Percentiles rank a stretch among this genome's conserved stretches.
Conservation (phyloP, 2,888 invertebrate species). For the Cheilosia variabilis region DNA sequence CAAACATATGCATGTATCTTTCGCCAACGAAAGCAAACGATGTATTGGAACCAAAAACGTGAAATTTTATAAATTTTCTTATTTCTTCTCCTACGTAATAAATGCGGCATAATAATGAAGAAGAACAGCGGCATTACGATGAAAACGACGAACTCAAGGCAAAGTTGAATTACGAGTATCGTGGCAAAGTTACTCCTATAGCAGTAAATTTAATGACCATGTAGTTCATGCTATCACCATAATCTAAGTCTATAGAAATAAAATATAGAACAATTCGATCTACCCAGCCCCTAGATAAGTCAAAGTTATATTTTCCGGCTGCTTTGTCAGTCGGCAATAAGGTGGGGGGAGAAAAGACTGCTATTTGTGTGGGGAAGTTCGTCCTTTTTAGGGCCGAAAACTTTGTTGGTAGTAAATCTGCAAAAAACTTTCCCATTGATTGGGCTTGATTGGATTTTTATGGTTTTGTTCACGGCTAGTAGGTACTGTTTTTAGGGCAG, state of each 20-base stretch:
- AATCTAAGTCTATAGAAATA: slow-evolving; percentile 13
- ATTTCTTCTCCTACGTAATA: too few species aligned
- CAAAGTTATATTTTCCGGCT: slow-evolving; percentile 16
- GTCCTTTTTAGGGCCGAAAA: neutral
- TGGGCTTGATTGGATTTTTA: slow-evolving; percentile 46
- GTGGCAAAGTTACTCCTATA: slow-evolving; percentile 20
- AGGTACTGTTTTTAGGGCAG: too few species aligned
- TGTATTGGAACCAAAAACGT: too few species aligned
- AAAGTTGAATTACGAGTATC: slow-evolving; percentile 26
- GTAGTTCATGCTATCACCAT: slow-evolving; percentile 24
- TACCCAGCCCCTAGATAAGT: neutral
- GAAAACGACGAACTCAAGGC: slow-evolving; percentile 4
- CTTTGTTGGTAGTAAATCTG: slow-evolving; percentile 33
- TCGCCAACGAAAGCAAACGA: too few species aligned
- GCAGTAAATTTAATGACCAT: slow-evolving; percentile 39
- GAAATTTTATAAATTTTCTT: too few species aligned
- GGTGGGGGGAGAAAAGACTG: neutral
- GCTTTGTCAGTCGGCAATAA: neutral
- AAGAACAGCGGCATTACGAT: neutral
- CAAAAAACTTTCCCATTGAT: slow-evolving; percentile 25
- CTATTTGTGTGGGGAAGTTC: too few species aligned
- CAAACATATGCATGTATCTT: too few species aligned
- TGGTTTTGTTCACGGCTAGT: slow-evolving; percentile 13
- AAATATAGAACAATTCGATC: slow-evolving; percentile 15
- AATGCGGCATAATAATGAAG: too few species aligned